phyloP scores from a whole-genome alignment of 2,113 vertebrate species.

The Dunckerocampus dactyliophorus region DNA sequence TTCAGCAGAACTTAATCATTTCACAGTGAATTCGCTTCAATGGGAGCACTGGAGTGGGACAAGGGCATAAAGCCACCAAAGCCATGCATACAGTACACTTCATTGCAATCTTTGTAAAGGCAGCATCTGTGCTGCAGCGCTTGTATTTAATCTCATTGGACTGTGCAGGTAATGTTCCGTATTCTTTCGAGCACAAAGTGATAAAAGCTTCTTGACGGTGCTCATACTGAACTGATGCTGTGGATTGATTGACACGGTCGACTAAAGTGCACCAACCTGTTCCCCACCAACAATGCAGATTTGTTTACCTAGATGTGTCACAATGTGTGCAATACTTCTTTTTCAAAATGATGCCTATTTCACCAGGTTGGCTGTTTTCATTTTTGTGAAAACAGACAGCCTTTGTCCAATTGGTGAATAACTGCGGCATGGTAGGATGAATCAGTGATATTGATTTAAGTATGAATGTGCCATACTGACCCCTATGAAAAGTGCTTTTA shows the following conservation, averaged over 20 bases:
- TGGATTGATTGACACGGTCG: slow-evolving; percentile 25
- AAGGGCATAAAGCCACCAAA: slow-evolving; percentile 19
- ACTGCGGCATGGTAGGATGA: background rate
- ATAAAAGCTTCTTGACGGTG: slow-evolving; percentile 9
- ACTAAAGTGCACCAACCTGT: slow-evolving; percentile 60
- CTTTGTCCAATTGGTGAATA: background rate
- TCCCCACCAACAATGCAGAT: slow-evolving; percentile 54
- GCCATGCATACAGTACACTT: background rate
- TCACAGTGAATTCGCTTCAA: slow-evolving; percentile 16
- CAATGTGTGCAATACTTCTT: slow-evolving; percentile 8
- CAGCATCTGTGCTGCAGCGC: background rate
- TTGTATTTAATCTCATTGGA: background rate
- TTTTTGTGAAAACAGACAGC: slow-evolving; percentile 11
- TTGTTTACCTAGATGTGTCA: slow-evolving; percentile 45
- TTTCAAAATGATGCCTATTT: background rate
- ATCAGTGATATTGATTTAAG: background rate
- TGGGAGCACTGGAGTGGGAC: slow-evolving; percentile 31
- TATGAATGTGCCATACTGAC: background rate
- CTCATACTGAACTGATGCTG: slow-evolving; percentile 27
- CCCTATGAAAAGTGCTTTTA: background rate
- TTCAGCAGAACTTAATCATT: slow-evolving; percentile 30
- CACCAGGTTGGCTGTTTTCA: no score
- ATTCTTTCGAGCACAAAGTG: slow-evolving; percentile 11
- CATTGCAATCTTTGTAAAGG: background rate
- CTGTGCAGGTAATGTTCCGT: background rate